phyloP scores from a whole-genome alignment of 1,140 invertebrate genomes.

The Pachypsylla venusta region DNA sequence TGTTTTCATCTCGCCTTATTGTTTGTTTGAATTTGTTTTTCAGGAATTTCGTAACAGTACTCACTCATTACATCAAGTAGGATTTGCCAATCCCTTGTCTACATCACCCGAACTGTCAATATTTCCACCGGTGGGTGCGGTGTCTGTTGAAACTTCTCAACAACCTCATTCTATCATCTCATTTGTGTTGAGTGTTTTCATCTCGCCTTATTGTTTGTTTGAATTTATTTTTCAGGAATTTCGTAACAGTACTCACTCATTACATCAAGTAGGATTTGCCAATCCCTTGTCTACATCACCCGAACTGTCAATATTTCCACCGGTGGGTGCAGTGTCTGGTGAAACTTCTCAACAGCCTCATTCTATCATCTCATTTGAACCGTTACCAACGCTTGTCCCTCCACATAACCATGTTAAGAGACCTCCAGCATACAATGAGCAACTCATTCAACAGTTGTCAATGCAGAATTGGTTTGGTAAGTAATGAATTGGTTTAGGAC shows the following conservation, averaged over 20 bases:
- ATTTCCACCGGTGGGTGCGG: constrained; percentile 21
- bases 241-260: constrained; percentile 12
- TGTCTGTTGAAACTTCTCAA: too few relatives aligned
- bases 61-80: constrained; percentile 11
- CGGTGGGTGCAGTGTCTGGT: constrained; percentile 12
- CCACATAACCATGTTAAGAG: not conserved
- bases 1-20: too few relatives aligned
- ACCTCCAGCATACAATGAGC: constrained; percentile 8
- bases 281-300: constrained; percentile 13
- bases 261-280: constrained; percentile 17
- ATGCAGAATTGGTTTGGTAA: constrained; percentile 22
- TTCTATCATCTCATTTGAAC: constrained; percentile 14
- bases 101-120: constrained; percentile 19
- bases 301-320: constrained; percentile 23
- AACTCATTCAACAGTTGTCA: constrained; percentile 7
- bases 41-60: constrained; percentile 16
- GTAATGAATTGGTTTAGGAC: not conserved
- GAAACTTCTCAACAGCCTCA: constrained; percentile 2
- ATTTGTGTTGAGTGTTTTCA: too few relatives aligned
- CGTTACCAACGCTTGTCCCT: constrained; percentile 13
- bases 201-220: too few relatives aligned
- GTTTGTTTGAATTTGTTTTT: too few relatives aligned
- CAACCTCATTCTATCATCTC: constrained; percentile 3
- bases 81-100: constrained; percentile 17
- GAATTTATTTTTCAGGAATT: constrained; percentile 18